Conservation (phyloP, 2,113 vertebrate species). For the Xyliphius kryptos region DNA sequence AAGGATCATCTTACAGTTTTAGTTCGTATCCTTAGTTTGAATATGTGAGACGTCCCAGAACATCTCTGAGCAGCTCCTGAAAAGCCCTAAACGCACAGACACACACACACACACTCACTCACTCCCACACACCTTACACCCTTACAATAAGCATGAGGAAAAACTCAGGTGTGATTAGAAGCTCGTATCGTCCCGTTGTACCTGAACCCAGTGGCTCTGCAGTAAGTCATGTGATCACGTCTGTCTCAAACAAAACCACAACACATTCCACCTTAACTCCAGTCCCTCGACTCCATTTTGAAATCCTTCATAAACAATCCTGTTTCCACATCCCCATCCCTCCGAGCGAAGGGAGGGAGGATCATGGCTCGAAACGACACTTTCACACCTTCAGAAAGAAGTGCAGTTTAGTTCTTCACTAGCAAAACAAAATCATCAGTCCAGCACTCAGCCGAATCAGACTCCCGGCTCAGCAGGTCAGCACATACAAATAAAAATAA, state of each 20-base stretch:
- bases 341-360: conserved; percentile 41
- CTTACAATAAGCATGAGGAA: conserved; percentile 6
- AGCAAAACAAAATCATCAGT: conserved; percentile 10
- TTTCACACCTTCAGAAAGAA: neutral
- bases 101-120: conserved; percentile 7
- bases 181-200: conserved; percentile 3
- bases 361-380: conserved; percentile 52
- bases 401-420: conserved; percentile 2
- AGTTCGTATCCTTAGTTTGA: too few species aligned
- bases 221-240: neutral
- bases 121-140: conserved; percentile 25
- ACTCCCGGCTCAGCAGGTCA: conserved; percentile 13
- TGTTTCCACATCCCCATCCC: conserved; percentile 55
- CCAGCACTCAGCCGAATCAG: neutral
- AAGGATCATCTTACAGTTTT: too few species aligned
- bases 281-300: neutral
- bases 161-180: conserved; percentile 5
- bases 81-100: conserved; percentile 16
- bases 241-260: neutral
- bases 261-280: neutral
- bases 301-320: conserved; percentile 35
- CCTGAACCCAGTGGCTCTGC: neutral
- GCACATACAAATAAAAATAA: conserved; percentile 35
- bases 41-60: neutral
- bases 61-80: conserved; percentile 10